Percentiles rank a stretch among this genome's conserved stretches.
These are phyloP conservation scores for Oxyteleia sp. DNA, from an alignment of 2,888 invertebrate species.

Conservation along the genomic window DNA sequence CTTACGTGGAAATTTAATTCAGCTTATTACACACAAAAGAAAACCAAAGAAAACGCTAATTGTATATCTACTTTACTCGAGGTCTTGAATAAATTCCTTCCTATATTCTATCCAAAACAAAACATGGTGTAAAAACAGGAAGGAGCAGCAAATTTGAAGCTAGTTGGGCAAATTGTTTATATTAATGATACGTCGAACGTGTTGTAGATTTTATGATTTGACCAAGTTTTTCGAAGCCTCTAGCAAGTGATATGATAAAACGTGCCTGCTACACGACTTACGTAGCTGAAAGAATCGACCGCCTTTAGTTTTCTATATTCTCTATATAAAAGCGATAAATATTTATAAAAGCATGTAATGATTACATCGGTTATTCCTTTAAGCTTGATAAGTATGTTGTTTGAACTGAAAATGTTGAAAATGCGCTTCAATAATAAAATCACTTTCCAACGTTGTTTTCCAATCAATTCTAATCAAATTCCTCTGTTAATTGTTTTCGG, in stretches of 20 bases:
- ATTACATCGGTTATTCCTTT: conserved; percentile 62
- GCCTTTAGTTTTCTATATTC: conserved; percentile 85
- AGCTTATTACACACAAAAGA: too few species aligned
- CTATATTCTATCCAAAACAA: too few species aligned
- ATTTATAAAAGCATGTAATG: conserved; percentile 69
- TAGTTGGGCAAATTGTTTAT: conserved; percentile 76
- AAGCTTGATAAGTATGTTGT: conserved; percentile 56
- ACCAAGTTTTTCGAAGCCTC: conserved; percentile 82
- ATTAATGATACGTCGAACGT: conserved; percentile 56
- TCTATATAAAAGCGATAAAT: conserved; percentile 72
- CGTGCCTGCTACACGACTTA: conserved; percentile 87
- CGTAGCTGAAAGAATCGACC: conserved; percentile 81
- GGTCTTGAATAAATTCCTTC: too few species aligned
- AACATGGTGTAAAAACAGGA: too few species aligned
- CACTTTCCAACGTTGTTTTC: too few species aligned
- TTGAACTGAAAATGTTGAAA: too few species aligned
- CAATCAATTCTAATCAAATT: too few species aligned
- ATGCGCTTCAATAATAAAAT: too few species aligned
- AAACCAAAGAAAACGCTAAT: too few species aligned
- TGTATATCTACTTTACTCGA: too few species aligned
- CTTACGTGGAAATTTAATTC: too few species aligned
- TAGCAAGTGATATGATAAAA: conserved; percentile 87
- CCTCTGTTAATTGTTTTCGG: too few species aligned
- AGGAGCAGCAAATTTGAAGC: conserved; percentile 59
- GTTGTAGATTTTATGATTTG: conserved; percentile 78